Conservation (phyloP, 2,888 invertebrate genomes). For the Amphiduros pacificus region DNA sequence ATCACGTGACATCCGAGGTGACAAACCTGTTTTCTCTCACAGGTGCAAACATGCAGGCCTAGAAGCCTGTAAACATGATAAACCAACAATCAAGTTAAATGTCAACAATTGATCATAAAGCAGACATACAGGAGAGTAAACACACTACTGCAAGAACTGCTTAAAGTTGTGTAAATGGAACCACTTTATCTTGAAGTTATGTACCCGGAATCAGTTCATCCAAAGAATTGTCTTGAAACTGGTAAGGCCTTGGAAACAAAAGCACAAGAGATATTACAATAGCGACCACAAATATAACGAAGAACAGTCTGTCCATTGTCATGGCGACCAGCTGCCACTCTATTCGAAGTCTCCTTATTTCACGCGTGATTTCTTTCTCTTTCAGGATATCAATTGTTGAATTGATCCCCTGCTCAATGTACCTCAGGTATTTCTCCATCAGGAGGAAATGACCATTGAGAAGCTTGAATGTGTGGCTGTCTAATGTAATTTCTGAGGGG, state of each 20-base stretch:
- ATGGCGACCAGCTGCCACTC: conserved; percentile 24
- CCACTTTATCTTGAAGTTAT: too few species aligned
- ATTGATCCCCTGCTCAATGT: background rate
- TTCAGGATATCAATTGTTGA: background rate
- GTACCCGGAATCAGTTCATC: too few species aligned
- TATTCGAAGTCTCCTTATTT: background rate
- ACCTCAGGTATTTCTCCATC: background rate
- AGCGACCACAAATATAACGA: conserved; percentile 19
- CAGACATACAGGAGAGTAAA: too few species aligned
- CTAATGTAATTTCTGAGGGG: background rate
- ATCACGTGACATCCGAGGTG: too few species aligned
- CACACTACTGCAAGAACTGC: too few species aligned
- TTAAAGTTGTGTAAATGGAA: too few species aligned
- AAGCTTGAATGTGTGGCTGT: background rate
- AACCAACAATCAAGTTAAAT: too few species aligned
- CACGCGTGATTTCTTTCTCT: background rate
- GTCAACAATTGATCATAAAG: too few species aligned
- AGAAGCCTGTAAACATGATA: too few species aligned
- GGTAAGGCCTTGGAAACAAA: conserved; percentile 21
- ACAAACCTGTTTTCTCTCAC: too few species aligned
- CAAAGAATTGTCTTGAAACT: too few species aligned
- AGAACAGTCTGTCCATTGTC: conserved; percentile 20
- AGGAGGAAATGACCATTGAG: background rate
- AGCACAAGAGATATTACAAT: conserved; percentile 17
- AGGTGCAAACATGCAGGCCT: too few species aligned